Evolutionary conservation across 2,113 vertebrate genomes (phyloP), one percentile per base, ranked within the genome.

Genomic region (Elephantulus edwardii): DNA sequence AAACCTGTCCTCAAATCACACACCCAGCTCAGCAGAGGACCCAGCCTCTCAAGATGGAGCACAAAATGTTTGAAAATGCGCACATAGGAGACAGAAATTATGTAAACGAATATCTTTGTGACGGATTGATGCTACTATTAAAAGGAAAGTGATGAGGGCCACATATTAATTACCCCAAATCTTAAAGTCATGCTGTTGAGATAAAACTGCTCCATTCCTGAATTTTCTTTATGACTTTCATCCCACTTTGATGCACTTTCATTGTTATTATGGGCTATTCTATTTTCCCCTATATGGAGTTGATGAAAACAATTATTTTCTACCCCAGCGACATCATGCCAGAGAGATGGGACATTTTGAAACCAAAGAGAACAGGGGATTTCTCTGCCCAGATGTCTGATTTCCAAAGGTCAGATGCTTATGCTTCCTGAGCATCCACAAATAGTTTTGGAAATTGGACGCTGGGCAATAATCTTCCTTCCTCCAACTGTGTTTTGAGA

Each of bases 341-440:
- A n/a, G 71, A 64, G 88, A 92, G 89, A 91, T 26, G 38, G 22
- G 86, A 77, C 42, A 93, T 88, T 93, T 26, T 20, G 28, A 95
- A 92, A 85, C 84, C 85, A 95, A 82, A 91, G 86, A 93, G 91
- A 92, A 96, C 91, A 78, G 87, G n/a, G 86, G 85, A 91, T 96
- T 93, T 88, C 92, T 72, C 82, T 79, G 64, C 60, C 92, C 89
- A 89, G 87, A 87, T 78, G 81, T 68, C 70, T 89, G 70, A 58
- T 86, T 79, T 56, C 89, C 82, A 80, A 94, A 92, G 86, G 72
- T 86, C 91, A n/a, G 74, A 35, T 68, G 40, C 48, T 58, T 88
- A 94, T 90, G n/a, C 66, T 89, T 91, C 90, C 54, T 79, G 46
- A 88, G 83, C 44, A 91, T 54, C 90, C 81, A 93, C 76, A 80